Evolutionary conservation across 2,113 vertebrate genomes (phyloP).

Genomic region (Phainopepla nitens): DNA sequence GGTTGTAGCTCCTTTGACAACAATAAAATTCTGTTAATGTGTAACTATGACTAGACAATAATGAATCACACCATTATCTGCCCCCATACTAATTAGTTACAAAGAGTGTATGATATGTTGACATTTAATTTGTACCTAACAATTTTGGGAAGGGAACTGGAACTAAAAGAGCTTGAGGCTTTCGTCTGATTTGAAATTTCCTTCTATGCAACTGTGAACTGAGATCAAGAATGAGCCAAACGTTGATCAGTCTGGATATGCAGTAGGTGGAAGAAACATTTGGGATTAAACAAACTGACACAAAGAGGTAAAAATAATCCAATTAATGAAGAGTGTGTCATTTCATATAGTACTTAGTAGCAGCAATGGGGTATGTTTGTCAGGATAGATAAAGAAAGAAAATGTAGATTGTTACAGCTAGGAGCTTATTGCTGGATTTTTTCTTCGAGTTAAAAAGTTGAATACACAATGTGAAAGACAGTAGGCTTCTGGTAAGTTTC

Average conservation of each 20-base stretch:
- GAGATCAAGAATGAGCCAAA: not conserved
- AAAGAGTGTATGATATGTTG: not conserved
- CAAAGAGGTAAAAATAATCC: not conserved
- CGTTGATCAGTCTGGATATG: not conserved
- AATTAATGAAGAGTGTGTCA: not conserved
- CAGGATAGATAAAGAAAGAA: not conserved
- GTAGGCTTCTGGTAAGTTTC: not conserved
- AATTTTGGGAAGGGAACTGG: not conserved
- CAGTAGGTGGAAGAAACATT: not conserved
- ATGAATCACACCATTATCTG: not conserved
- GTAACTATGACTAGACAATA: not conserved
- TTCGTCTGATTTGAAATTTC: not conserved
- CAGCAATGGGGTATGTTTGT: not conserved
- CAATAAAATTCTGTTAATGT: not conserved
- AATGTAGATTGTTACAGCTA: not conserved
- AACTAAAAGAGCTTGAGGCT: not conserved
- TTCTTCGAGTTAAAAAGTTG: not conserved
- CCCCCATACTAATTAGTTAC: not conserved
- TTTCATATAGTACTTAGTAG: not conserved
- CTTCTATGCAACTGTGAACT: not conserved
- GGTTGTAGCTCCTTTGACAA: not conserved
- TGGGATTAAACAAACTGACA: not conserved
- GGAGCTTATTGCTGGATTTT: not conserved
- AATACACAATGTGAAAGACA: not conserved
- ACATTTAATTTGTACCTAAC: not conserved